Percentiles rank a stretch among this genome's conserved stretches.
phyloP scores from a whole-genome alignment of 2,888 invertebrate species.

The Acleris laterana region DNA sequence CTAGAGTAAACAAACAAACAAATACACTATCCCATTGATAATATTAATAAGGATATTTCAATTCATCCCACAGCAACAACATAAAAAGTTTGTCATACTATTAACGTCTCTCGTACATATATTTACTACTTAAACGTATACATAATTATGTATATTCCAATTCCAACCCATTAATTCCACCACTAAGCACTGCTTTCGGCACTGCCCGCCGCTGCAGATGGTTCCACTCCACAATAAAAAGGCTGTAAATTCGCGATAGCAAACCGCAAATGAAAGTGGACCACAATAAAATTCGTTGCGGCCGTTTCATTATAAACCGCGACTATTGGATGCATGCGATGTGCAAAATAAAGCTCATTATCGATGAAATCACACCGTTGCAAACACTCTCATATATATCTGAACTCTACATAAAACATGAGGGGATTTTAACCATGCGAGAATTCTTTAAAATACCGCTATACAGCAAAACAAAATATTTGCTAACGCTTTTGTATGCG shows the following conservation, averaged over 20 bases:
- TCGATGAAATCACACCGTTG: conserved; percentile 12
- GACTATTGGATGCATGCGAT: conserved; percentile 61
- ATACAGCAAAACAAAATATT: too few relatives aligned
- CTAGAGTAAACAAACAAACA: too few relatives aligned
- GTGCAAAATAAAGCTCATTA: conserved; percentile 52
- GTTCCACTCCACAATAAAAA: conserved; percentile 23
- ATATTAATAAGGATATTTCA: not conserved
- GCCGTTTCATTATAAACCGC: conserved; percentile 71
- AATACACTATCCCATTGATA: too few relatives aligned
- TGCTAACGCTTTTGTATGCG: too few relatives aligned
- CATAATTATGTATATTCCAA: conserved; percentile 2
- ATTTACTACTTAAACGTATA: not conserved
- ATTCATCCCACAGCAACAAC: not conserved
- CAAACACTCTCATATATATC: not conserved
- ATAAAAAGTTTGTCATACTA: not conserved
- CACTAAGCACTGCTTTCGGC: conserved; percentile 1
- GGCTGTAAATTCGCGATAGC: conserved; percentile 42
- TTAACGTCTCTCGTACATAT: not conserved
- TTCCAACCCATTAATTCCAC: conserved; percentile 1
- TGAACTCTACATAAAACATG: too few relatives aligned
- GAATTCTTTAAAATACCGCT: too few relatives aligned
- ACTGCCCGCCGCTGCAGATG: not conserved
- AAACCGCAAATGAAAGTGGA: conserved; percentile 68
- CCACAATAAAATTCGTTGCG: conserved; percentile 66
- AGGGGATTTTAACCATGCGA: too few relatives aligned